phyloP scores from a whole-genome alignment of 2,888 invertebrate genomes.

The Chrysomela aeneicollis region DNA sequence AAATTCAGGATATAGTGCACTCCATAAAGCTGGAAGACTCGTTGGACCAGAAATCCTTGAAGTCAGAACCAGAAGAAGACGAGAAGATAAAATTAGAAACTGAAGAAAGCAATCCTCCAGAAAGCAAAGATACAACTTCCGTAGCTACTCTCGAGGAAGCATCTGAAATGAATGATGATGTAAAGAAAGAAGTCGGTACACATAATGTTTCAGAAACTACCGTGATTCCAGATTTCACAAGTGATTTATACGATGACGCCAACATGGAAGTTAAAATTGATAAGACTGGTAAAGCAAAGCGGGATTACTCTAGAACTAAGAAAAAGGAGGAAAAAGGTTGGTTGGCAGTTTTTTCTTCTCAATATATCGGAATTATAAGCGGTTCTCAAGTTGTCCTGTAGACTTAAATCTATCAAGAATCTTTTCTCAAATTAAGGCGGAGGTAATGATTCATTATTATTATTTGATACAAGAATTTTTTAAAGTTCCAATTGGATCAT shows the following conservation, averaged over 20 bases:
- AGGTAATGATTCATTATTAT: too few species aligned
- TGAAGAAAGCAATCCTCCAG: conserved; percentile 35
- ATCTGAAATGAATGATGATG: conserved; percentile 31
- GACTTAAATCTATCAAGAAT: too few species aligned
- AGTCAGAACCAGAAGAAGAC: conserved; percentile 37
- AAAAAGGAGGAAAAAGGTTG: conserved; percentile 61
- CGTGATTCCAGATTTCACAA: conserved; percentile 49
- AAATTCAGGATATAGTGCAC: conserved; percentile 56
- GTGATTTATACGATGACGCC: conserved; percentile 64
- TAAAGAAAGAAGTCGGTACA: conserved; percentile 40
- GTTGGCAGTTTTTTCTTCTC: neutral
- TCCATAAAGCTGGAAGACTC: conserved; percentile 43
- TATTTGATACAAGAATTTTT: too few species aligned
- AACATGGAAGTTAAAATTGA: conserved; percentile 68
- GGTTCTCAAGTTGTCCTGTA: too few species aligned
- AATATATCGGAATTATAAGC: too few species aligned
- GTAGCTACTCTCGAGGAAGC: conserved; percentile 33
- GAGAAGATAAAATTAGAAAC: conserved; percentile 35
- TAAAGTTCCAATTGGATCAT: too few species aligned
- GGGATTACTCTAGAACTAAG: conserved; percentile 68
- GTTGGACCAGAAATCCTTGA: conserved; percentile 25
- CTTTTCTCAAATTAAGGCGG: too few species aligned
- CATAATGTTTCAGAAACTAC: conserved; percentile 41
- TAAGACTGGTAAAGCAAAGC: conserved; percentile 68
- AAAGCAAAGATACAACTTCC: conserved; percentile 34